Evolutionary conservation across 2,113 vertebrate species (phyloP).

Genomic region (human): GRCh38 chr18:38224001-38224500

Average conservation of each 20-base stretch:
- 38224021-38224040: neutral
- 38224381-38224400: neutral
- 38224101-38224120: neutral
- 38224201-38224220: neutral
- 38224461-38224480: too few relatives aligned
- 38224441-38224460: neutral
- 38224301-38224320: neutral
- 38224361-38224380: neutral
- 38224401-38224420: neutral
- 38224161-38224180: neutral
- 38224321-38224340: neutral
- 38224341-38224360: neutral
- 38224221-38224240: neutral
- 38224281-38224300: fast-evolving
- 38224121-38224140: neutral
- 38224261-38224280: neutral
- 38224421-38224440: neutral
- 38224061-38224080: neutral
- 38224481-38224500: too few relatives aligned
- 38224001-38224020: neutral
- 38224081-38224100: neutral
- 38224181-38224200: neutral
- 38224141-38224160: neutral
- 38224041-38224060: neutral
- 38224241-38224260: neutral